These are phyloP conservation scores for Spheniscus mendiculus DNA, from an alignment of 2,113 vertebrate genomes.

Conservation along the genomic window DNA sequence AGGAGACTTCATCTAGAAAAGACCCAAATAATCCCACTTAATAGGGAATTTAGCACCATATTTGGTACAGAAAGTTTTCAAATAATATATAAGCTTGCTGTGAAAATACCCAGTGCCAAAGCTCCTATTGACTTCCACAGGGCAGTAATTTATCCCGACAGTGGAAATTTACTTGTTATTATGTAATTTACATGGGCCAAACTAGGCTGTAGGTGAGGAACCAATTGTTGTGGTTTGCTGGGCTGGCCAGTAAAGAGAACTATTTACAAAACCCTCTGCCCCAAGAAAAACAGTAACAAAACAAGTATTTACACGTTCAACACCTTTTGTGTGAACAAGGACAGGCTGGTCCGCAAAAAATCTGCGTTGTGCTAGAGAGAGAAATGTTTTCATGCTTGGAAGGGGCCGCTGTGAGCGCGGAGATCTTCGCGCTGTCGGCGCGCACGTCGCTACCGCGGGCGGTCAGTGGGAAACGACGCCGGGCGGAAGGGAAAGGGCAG, in stretches of 20 bases:
- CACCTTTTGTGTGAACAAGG: not conserved
- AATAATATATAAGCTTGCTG: not conserved
- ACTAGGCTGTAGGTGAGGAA: not conserved
- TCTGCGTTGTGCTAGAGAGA: not conserved
- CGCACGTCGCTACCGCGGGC: rapidly evolving
- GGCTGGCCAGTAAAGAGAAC: not conserved
- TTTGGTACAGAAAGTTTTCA: not conserved
- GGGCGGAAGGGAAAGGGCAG: not conserved
- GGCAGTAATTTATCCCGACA: not conserved
- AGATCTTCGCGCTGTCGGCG: rapidly evolving
- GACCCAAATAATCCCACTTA: not conserved
- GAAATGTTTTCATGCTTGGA: not conserved
- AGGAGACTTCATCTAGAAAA: not conserved
- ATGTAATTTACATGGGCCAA: rapidly evolving
- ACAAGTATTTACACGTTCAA: not conserved
- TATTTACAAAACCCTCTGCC: not conserved
- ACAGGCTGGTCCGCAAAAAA: not conserved
- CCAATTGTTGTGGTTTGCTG: not conserved
- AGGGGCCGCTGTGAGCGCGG: not conserved
- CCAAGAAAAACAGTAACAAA: not conserved
- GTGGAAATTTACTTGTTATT: not conserved
- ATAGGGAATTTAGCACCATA: rapidly evolving
- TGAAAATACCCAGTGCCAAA: not conserved
- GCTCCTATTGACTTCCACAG: not conserved
- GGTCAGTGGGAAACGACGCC: rapidly evolving